Percentiles rank a stretch among this genome's conserved stretches.
These are phyloP conservation scores for Elgonia sp. DNA, from an alignment of 2,888 invertebrate species.

Conservation along the genomic window DNA sequence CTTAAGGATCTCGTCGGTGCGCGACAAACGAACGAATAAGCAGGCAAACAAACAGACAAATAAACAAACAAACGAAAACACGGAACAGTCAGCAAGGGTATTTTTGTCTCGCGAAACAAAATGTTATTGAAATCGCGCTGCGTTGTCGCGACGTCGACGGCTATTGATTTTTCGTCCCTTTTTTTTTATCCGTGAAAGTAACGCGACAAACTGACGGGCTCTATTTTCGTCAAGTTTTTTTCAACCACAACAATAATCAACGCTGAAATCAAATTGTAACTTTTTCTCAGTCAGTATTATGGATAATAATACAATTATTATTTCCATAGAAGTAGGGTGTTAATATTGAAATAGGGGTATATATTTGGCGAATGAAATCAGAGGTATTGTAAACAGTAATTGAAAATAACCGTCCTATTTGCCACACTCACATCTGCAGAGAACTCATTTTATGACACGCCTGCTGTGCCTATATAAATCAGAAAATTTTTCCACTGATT, in stretches of 20 bases:
- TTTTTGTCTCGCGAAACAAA: background rate
- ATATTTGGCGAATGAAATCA: constrained; percentile 48
- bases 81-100: background rate
- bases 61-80: background rate
- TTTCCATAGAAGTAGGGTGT: constrained; percentile 23
- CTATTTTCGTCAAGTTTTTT: constrained; percentile 18
- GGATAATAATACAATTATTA: constrained; percentile 54
- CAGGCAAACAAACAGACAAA: constrained; percentile 4
- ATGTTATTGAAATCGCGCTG: background rate
- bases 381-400: constrained; percentile 56
- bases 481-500: constrained; percentile 21
- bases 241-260: background rate
- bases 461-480: constrained; percentile 7
- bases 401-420: constrained; percentile 66
- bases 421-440: constrained; percentile 46
- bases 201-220: constrained; percentile 1
- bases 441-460: constrained; percentile 13
- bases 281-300: no score
- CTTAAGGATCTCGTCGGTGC: constrained; percentile 54
- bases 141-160: background rate
- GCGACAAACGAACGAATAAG: constrained; percentile 25
- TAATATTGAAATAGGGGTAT: constrained; percentile 19
- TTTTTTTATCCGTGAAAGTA: background rate
- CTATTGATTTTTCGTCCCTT: background rate
- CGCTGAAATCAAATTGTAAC: no score